Conservation (phyloP, 2,797 vertebrate species). For the Psittacula echo region DNA sequence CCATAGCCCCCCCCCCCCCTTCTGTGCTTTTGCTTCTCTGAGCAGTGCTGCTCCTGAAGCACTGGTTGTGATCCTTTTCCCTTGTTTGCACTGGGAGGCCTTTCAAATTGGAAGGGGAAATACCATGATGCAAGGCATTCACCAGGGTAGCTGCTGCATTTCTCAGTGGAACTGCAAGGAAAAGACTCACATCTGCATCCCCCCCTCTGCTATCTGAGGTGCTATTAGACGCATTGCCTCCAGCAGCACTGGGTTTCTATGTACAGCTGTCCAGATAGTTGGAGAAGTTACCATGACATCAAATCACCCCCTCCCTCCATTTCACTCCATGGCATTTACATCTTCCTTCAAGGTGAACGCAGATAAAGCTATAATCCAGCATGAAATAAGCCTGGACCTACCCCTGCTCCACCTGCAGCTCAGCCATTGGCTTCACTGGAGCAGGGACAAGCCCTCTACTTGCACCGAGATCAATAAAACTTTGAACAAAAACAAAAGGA, state of each 20-base stretch:
- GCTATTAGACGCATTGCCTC: neutral
- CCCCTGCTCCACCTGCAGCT: neutral
- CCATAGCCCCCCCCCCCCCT: neutral
- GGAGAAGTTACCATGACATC: constrained; percentile 36
- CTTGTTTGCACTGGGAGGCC: neutral
- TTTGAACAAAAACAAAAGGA: neutral
- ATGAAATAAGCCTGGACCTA: neutral
- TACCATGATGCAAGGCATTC: neutral
- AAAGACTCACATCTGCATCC: neutral
- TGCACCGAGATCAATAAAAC: neutral
- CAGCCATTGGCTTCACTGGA: accelerated
- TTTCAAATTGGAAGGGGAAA: neutral
- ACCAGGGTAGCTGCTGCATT: neutral
- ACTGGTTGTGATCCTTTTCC: neutral
- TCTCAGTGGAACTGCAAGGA: accelerated
- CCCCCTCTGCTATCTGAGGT: neutral
- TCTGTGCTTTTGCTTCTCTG: neutral
- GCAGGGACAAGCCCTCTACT: neutral
- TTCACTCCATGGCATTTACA: neutral
- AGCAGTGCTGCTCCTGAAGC: neutral
- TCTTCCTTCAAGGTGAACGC: neutral
- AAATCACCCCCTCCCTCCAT: neutral
- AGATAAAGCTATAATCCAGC: neutral
- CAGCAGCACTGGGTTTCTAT: neutral
- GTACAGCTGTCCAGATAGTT: neutral